These are phyloP conservation scores for Dynastes grantii DNA, from an alignment of 2,888 invertebrate genomes.

Conservation along the genomic window DNA sequence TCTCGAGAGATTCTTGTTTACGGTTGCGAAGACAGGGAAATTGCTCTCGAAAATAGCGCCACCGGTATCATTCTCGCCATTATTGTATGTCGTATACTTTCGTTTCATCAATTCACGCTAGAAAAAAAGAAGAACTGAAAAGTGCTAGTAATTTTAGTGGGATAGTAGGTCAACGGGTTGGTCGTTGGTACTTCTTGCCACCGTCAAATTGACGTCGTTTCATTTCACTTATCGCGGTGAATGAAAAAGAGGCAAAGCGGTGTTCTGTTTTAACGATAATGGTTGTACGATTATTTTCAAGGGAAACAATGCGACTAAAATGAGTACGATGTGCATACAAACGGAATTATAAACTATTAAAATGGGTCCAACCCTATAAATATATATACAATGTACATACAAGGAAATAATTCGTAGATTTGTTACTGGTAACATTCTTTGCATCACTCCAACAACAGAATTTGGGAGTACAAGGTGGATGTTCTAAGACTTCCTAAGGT, in stretches of 20 bases:
- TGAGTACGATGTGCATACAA: too few relatives aligned
- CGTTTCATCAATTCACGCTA: constrained; percentile 26
- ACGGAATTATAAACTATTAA: too few relatives aligned
- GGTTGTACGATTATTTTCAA: neutral
- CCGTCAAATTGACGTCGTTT: constrained; percentile 34
- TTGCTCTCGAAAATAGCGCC: constrained; percentile 36
- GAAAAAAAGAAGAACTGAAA: constrained; percentile 42
- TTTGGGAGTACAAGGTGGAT: too few relatives aligned
- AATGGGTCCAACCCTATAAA: too few relatives aligned
- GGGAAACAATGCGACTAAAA: neutral
- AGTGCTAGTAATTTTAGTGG: constrained; percentile 47
- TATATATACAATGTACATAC: too few relatives aligned
- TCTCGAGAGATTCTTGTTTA: constrained; percentile 30
- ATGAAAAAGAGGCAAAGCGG: neutral
- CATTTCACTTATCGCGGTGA: constrained; percentile 40
- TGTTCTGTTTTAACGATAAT: neutral
- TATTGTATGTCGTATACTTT: constrained; percentile 39
- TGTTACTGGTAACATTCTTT: too few relatives aligned
- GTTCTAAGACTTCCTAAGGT: too few relatives aligned
- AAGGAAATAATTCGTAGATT: too few relatives aligned
- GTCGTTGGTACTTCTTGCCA: neutral
- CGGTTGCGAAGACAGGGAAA: constrained; percentile 27
- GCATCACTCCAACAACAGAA: too few relatives aligned
- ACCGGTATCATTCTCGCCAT: constrained; percentile 26
- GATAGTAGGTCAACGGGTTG: constrained; percentile 37